Percentiles rank a stretch among this genome's conserved stretches.
phyloP scores from a whole-genome alignment of 2,888 invertebrate genomes.

The Gari tellinella region DNA sequence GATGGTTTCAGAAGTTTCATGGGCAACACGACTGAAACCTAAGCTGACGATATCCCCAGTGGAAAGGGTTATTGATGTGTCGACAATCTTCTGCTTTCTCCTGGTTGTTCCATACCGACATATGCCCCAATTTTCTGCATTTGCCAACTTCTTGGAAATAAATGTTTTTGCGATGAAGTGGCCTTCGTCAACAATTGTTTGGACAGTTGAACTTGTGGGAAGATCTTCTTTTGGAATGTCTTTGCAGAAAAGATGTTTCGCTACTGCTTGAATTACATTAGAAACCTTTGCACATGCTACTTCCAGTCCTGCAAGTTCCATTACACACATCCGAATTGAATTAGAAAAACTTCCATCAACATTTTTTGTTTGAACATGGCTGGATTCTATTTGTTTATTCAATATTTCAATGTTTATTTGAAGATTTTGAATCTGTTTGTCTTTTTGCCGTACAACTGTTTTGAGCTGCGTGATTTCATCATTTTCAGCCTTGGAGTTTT shows the following conservation, averaged over 20 bases:
- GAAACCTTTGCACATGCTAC: constrained; percentile 6
- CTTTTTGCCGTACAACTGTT: too few species aligned
- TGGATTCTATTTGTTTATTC: too few species aligned
- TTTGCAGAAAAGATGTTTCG: too few species aligned
- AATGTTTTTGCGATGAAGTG: constrained; percentile 26
- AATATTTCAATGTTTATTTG: too few species aligned
- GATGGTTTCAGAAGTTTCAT: too few species aligned
- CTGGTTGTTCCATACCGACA: constrained; percentile 38
- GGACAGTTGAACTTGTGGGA: constrained; percentile 13
- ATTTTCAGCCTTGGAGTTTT: too few species aligned
- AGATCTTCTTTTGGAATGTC: not conserved
- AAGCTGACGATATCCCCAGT: constrained; percentile 27
- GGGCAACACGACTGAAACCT: too few species aligned
- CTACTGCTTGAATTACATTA: too few species aligned
- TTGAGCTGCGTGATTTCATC: too few species aligned
- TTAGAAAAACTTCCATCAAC: constrained; percentile 12
- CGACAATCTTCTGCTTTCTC: constrained; percentile 45
- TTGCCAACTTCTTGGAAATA: not conserved
- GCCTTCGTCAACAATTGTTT: constrained; percentile 7
- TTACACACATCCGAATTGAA: constrained; percentile 16
- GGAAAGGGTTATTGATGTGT: constrained; percentile 41
- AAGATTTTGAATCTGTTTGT: too few species aligned
- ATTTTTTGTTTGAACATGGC: too few species aligned
- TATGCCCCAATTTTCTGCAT: constrained; percentile 29
- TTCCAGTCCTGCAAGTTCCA: constrained; percentile 29